Evolutionary conservation across 2,113 vertebrate species (phyloP).

Genomic region (Peromyscus polionotus): DNA sequence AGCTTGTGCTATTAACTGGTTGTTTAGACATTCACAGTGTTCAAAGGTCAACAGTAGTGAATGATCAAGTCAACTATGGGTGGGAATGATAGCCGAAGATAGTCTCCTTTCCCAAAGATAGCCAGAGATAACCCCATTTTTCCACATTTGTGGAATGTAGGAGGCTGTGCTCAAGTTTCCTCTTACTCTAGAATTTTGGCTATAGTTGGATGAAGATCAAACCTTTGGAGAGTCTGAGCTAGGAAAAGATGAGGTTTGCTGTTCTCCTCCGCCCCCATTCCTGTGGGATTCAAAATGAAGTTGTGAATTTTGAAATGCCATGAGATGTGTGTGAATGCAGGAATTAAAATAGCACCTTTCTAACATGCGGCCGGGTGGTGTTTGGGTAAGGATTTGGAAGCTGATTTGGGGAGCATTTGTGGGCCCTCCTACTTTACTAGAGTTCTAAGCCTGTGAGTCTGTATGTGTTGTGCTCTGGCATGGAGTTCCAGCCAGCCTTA

Average conservation of each 20-base stretch:
- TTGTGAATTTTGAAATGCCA: constrained; percentile 56
- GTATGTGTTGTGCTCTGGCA: background rate
- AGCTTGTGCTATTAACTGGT: background rate
- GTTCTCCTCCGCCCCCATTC: background rate
- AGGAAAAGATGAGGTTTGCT: background rate
- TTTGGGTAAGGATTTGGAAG: constrained; percentile 26
- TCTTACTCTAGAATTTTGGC: background rate
- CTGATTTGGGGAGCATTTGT: background rate
- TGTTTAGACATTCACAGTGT: background rate
- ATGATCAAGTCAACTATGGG: background rate
- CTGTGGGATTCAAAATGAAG: constrained; percentile 51
- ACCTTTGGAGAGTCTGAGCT: background rate
- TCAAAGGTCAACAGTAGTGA: background rate
- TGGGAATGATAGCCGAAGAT: background rate
- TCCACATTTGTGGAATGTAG: background rate
- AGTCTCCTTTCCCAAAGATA: background rate
- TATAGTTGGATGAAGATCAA: background rate
- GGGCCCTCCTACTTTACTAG: background rate
- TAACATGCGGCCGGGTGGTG: background rate
- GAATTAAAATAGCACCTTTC: constrained; percentile 50
- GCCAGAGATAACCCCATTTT: background rate
- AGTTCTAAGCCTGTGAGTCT: background rate
- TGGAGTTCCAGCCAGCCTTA: background rate
- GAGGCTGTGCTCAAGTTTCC: background rate
- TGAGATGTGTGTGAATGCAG: background rate